phyloP scores from a whole-genome alignment of 1,140 invertebrate genomes.

The Macrobrachium rosenbergii region DNA sequence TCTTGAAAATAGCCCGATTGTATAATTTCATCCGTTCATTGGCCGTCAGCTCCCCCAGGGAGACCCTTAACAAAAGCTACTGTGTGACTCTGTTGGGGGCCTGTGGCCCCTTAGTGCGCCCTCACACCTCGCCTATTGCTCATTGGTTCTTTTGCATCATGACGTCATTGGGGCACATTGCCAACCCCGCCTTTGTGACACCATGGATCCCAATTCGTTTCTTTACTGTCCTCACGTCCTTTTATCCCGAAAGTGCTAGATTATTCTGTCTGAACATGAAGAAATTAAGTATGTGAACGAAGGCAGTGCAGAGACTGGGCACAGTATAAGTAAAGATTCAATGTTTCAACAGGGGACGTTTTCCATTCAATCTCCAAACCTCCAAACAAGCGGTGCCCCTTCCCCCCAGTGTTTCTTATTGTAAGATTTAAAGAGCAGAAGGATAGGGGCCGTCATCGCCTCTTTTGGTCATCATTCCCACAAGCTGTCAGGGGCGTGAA shows the following conservation, averaged over 20 bases:
- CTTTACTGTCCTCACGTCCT: too few relatives aligned
- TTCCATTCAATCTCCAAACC: too few relatives aligned
- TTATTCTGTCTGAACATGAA: too few relatives aligned
- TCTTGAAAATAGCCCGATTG: slow-evolving; percentile 33
- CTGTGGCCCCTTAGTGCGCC: slow-evolving; percentile 25
- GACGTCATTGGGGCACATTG: slow-evolving; percentile 40
- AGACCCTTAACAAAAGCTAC: slow-evolving; percentile 31
- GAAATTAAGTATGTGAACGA: too few relatives aligned
- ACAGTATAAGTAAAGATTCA: too few relatives aligned
- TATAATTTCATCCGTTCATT: slow-evolving; percentile 33
- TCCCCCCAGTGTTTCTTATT: too few relatives aligned
- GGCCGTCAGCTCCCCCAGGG: slow-evolving; percentile 10
- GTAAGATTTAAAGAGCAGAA: too few relatives aligned
- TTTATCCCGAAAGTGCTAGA: too few relatives aligned
- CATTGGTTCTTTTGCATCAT: slow-evolving; percentile 27
- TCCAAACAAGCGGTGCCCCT: too few relatives aligned
- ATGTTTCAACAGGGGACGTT: too few relatives aligned
- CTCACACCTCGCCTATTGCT: slow-evolving; percentile 36
- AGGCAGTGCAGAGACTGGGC: too few relatives aligned
- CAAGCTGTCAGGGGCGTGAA: slow-evolving; percentile 55
- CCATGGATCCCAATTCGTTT: too few relatives aligned
- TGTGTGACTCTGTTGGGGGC: slow-evolving; percentile 39
- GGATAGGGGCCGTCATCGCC: not conserved
- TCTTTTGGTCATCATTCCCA: slow-evolving; percentile 48
- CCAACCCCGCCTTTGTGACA: not conserved